Evolutionary conservation across 2,888 invertebrate genomes (phyloP), one percentile per base, ranked within the genome.

Genomic region (Eupithecia subumbrata): DNA sequence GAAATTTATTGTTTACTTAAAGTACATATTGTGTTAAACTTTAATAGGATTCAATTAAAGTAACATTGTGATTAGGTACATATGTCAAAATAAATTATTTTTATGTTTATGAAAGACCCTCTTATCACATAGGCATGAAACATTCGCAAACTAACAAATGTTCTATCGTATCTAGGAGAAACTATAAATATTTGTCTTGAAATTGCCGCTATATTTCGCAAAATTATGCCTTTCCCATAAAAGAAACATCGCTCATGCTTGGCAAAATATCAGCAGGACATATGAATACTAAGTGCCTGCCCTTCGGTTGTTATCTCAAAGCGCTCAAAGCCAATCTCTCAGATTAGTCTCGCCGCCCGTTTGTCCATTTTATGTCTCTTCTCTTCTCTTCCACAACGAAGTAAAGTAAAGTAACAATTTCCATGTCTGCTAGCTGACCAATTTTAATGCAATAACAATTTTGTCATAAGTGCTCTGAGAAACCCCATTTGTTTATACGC

Each of bases 211-310:
- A n/a, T n/a, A n/a, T 52, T n/a, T n/a, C n/a, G 18, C 9, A n/a
- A n/a, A n/a, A 9, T n/a, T 48, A 18, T 45, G 18, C 0, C 0
- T 52, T 64, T 34, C 5, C 52, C 22, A 22, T 22, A 22, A 56
- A 34, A 30, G 73, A 75, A 75, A 74, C 70, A 56, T 68, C 14
- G 77, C 77, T 25, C 8, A 5, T 34, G 74, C 56, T 76, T 76
- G 81, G 82, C 83, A 83, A 81, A 86, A 82, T 85, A 74, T 82
- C 71, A 73, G 70, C 71, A 73, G 70, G 74, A 82, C 82, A 85
- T 83, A 82, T 82, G 80, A 86, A 86, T 85, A 83, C 85, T 84
- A 83, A 83, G 48, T 48, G 48, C 48, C 48, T 83, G 3, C 52
- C 52, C 52, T 56, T 22, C 56, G 22, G 56, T 5, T 56, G 56